Conservation (phyloP, 2,888 invertebrate genomes). For the Tetropium fuscum region DNA sequence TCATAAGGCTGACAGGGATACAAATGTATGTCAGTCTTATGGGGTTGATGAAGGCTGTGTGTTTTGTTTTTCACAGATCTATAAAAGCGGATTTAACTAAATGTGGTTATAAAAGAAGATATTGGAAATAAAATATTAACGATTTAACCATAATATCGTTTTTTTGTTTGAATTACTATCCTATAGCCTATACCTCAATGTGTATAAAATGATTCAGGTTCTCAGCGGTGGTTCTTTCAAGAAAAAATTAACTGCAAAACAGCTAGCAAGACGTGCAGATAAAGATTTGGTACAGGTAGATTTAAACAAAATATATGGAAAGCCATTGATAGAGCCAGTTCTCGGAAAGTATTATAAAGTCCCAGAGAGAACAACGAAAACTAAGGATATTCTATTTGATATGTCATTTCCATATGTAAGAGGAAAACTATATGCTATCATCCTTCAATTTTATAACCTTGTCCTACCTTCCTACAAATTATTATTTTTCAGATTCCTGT, state of each 20-base stretch:
- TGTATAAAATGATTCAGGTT: constrained; percentile 59
- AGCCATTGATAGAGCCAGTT: constrained; percentile 69
- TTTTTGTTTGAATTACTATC: too few species aligned
- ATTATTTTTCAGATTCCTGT: constrained; percentile 72
- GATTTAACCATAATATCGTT: too few species aligned
- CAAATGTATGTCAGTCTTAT: too few species aligned
- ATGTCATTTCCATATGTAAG: constrained; percentile 71
- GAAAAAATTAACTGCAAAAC: constrained; percentile 68
- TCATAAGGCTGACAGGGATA: too few species aligned
- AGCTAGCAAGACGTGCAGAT: constrained; percentile 67
- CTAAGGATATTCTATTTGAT: constrained; percentile 70
- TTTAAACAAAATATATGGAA: constrained; percentile 69
- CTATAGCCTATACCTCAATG: too few species aligned
- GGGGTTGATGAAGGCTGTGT: too few species aligned
- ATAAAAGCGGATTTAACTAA: too few species aligned
- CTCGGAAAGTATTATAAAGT: constrained; percentile 72
- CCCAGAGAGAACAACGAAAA: constrained; percentile 68
- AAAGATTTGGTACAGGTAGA: constrained; percentile 58
- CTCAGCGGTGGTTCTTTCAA: constrained; percentile 56
- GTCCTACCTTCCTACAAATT: background rate
- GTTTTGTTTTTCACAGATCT: too few species aligned
- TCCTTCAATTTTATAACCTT: background rate
- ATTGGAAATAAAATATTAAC: too few species aligned
- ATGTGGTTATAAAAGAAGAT: too few species aligned
- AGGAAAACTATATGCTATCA: background rate